These are phyloP conservation scores for Turritopsis dohrnii DNA, from an alignment of 30 jellyfish, hydroid and myxozoan genomes.

Conservation along the genomic window DNA sequence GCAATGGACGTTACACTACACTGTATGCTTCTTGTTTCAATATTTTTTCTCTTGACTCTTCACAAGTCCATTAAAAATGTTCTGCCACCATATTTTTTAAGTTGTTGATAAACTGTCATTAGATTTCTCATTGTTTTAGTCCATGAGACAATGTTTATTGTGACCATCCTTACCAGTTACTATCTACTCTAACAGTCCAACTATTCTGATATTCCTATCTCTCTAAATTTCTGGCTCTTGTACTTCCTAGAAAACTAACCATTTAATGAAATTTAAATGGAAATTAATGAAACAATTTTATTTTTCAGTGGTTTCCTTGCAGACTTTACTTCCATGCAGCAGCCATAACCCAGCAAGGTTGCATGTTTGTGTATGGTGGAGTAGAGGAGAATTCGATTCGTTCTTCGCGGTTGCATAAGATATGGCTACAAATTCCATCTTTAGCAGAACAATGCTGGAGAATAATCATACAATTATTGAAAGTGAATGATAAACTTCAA, in stretches of 20 bases:
- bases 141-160: too few relatives aligned
- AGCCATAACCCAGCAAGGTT: slow-evolving; percentile 65
- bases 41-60: not conserved
- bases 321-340: slow-evolving; percentile 69
- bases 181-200: too few relatives aligned
- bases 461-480: not conserved
- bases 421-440: slow-evolving; percentile 72
- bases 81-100: not conserved
- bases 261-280: too few relatives aligned
- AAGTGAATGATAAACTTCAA: not conserved
- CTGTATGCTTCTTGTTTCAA: slow-evolving; percentile 26
- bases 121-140: too few relatives aligned
- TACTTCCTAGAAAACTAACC: too few relatives aligned
- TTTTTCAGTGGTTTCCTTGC: slow-evolving; percentile 50
- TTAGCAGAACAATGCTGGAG: slow-evolving; percentile 33
- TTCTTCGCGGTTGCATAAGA: slow-evolving; percentile 35
- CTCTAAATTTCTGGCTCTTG: too few relatives aligned
- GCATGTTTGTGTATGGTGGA: slow-evolving; percentile 77
- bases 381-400: slow-evolving; percentile 31
- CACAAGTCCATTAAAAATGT: not conserved
- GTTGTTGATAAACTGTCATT: not conserved
- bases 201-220: too few relatives aligned
- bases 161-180: too few relatives aligned
- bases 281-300: not conserved
- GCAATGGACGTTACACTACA: slow-evolving; percentile 41